These are phyloP conservation scores for Drosophila neonasuta DNA, from an alignment of 2,888 invertebrate genomes.

Conservation along the genomic window DNA sequence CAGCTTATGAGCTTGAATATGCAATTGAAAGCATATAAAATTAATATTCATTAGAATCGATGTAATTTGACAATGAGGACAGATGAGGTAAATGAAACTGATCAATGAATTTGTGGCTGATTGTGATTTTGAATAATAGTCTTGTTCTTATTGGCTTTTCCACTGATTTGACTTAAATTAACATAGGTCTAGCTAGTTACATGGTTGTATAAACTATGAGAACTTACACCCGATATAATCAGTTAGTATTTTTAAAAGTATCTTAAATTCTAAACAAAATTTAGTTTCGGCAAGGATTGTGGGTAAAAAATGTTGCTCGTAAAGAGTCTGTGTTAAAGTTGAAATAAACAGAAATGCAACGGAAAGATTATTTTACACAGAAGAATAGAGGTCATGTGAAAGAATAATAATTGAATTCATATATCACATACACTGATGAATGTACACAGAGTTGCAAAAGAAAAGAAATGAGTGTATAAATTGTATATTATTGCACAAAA, in stretches of 20 bases:
- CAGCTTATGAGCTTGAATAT: constrained; percentile 10
- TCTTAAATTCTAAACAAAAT: constrained; percentile 28
- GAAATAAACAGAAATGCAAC: constrained; percentile 2
- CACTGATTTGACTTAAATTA: constrained; percentile 24
- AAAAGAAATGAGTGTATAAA: constrained; percentile 9
- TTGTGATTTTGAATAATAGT: constrained; percentile 9
- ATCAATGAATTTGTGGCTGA: constrained; percentile 40
- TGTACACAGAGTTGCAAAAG: constrained; percentile 43
- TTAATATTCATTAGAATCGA: constrained; percentile 36
- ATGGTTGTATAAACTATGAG: constrained; percentile 16
- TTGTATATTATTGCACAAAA: constrained; percentile 24
- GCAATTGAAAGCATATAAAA: constrained; percentile 9
- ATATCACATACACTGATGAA: constrained; percentile 26
- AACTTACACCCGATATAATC: constrained; percentile 27
- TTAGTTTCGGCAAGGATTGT: background rate
- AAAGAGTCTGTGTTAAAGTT: background rate
- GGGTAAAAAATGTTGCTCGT: constrained; percentile 6
- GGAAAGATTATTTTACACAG: constrained; percentile 9
- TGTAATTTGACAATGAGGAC: constrained; percentile 30
- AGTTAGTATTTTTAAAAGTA: constrained; percentile 23
- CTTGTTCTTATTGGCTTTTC: background rate
- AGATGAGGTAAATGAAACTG: constrained; percentile 26
- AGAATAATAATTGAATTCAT: constrained; percentile 21
- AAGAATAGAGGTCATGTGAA: constrained; percentile 15
- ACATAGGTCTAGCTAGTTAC: constrained; percentile 13